Evolutionary conservation across 1,140 invertebrate genomes (phyloP).

Genomic region (Drosophila ogumai): DNA sequence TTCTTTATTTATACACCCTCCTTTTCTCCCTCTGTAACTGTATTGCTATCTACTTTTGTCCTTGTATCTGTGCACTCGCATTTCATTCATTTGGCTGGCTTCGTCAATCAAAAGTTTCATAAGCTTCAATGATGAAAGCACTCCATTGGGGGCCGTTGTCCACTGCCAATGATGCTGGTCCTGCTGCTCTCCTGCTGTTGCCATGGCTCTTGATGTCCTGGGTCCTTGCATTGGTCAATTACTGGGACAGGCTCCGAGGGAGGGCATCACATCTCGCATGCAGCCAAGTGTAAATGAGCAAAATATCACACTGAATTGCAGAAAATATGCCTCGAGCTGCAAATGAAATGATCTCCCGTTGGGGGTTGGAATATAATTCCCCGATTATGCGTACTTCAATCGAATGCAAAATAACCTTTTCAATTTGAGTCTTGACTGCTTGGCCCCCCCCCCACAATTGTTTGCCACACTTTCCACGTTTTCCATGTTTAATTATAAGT

Average conservation of each 20-base stretch:
- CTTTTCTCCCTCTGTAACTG: conserved; percentile 2
- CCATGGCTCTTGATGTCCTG: conserved; percentile 34
- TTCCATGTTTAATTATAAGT: conserved; percentile 81
- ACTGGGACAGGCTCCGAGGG: conserved; percentile 16
- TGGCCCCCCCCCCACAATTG: conserved; percentile 1
- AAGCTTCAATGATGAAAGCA: conserved; percentile 64
- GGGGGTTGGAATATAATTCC: conserved; percentile 41
- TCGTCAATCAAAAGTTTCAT: conserved; percentile 68
- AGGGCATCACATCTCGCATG: conserved; percentile 38
- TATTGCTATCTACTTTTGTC: conserved; percentile 15
- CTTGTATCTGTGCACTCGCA: conserved; percentile 49
- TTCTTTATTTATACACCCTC: fast-evolving
- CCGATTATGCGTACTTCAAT: conserved; percentile 53
- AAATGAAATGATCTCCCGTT: conserved; percentile 52
- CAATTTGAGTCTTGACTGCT: conserved; percentile 64
- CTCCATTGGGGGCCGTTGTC: conserved; percentile 64
- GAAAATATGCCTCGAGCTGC: conserved; percentile 63
- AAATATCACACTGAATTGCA: conserved; percentile 74
- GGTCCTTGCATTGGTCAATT: conserved; percentile 60
- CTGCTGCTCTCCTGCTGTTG: conserved; percentile 3
- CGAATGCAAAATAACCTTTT: conserved; percentile 79
- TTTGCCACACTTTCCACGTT: conserved; percentile 76
- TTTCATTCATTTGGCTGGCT: conserved; percentile 42
- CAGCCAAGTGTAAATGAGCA: conserved; percentile 78
- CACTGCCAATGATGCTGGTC: conserved; percentile 38